phyloP scores from a whole-genome alignment of 2,888 invertebrate genomes.

The Podotricha telesiphe region DNA sequence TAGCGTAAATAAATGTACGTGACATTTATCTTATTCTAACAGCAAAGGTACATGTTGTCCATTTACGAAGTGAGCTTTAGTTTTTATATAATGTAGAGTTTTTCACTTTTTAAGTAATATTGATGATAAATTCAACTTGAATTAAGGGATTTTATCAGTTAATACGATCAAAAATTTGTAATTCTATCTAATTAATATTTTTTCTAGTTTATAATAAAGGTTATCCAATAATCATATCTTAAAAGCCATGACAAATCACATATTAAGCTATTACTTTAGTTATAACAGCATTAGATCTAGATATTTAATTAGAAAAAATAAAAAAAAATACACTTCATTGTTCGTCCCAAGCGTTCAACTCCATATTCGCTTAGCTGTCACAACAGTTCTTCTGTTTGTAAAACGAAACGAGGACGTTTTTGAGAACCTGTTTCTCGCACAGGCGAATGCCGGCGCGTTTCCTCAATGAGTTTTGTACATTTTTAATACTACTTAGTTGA shows the following conservation, averaged over 20 bases:
- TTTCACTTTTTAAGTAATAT: not conserved
- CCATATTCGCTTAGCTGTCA: slow-evolving; percentile 54
- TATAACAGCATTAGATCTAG: not conserved
- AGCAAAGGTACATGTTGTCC: slow-evolving; percentile 3
- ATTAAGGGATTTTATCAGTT: too few relatives aligned
- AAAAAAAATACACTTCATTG: not conserved
- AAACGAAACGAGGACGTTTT: slow-evolving; percentile 63
- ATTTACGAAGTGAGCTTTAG: not conserved
- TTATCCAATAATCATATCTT: too few relatives aligned
- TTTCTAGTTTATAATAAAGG: too few relatives aligned
- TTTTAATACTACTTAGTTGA: slow-evolving; percentile 47
- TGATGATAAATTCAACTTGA: not conserved
- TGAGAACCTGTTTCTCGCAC: slow-evolving; percentile 60
- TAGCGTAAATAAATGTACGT: slow-evolving; percentile 35
- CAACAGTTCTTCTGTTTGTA: slow-evolving; percentile 57
- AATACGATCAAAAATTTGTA: too few relatives aligned
- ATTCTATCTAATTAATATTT: too few relatives aligned
- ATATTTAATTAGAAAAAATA: not conserved
- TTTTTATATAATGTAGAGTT: not conserved
- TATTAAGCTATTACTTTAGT: too few relatives aligned
- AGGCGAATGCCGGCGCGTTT: slow-evolving; percentile 55
- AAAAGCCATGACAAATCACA: too few relatives aligned
- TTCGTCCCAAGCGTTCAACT: slow-evolving; percentile 26
- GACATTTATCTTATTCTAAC: slow-evolving; percentile 29
- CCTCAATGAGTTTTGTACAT: slow-evolving; percentile 59